These are phyloP conservation scores for Syrista parreyssii DNA, from an alignment of 2,888 invertebrate genomes.

Conservation along the genomic window DNA sequence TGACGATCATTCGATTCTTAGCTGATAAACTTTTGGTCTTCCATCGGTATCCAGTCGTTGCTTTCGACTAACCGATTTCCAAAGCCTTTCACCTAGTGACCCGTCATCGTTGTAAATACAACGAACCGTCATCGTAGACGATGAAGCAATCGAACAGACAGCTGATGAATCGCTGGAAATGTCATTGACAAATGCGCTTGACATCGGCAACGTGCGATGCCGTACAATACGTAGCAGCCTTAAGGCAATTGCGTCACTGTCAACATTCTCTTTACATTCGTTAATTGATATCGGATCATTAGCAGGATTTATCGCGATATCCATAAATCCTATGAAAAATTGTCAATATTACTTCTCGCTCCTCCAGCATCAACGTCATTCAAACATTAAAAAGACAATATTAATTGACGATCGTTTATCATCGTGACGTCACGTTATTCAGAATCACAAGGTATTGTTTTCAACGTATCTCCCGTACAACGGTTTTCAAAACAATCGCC, in stretches of 20 bases:
- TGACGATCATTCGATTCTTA: neutral
- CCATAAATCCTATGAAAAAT: neutral
- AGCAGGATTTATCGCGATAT: neutral
- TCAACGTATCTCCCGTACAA: neutral
- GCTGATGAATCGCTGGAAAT: slow-evolving; percentile 33
- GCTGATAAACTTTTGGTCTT: neutral
- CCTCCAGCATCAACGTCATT: neutral
- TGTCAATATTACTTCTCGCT: neutral
- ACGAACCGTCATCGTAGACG: neutral
- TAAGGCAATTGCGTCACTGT: neutral
- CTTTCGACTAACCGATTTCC: neutral
- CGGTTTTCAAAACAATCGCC: neutral
- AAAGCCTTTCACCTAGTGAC: neutral
- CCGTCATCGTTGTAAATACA: slow-evolving; percentile 6
- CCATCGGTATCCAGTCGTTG: neutral
- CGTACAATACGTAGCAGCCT: neutral
- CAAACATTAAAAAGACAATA: neutral
- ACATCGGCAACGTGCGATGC: neutral
- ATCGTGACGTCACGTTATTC: neutral
- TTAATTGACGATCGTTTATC: neutral
- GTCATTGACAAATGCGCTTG: slow-evolving; percentile 35
- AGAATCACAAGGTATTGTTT: neutral
- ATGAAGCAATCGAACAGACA: neutral
- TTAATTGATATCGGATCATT: neutral
- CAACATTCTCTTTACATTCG: neutral